These are phyloP conservation scores for Psettodes erumei DNA, from an alignment of 2,113 vertebrate species.

Conservation along the genomic window DNA sequence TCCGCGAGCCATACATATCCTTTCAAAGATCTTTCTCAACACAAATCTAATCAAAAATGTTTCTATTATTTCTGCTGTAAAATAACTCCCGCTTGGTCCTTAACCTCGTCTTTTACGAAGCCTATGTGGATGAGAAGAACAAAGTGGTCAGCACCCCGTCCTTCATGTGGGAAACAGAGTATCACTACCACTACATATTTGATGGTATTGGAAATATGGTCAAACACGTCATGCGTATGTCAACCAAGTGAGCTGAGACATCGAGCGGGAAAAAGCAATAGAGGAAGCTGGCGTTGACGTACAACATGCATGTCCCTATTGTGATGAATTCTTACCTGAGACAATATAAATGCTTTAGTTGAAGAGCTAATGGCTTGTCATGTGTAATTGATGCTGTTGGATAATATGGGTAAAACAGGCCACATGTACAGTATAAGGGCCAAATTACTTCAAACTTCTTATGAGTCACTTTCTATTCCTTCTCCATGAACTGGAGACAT, in stretches of 20 bases:
- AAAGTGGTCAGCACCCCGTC: slow-evolving; percentile 82
- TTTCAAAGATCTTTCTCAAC: slow-evolving; percentile 53
- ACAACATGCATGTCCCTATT: slow-evolving; percentile 39
- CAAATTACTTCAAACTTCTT: too few species aligned
- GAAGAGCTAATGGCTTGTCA: slow-evolving; percentile 30
- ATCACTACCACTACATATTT: slow-evolving; percentile 82
- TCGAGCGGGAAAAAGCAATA: slow-evolving; percentile 18
- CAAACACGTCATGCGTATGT: slow-evolving; percentile 81
- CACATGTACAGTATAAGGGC: not conserved
- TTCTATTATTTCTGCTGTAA: not conserved
- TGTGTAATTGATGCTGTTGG: slow-evolving; percentile 16
- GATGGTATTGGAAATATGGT: slow-evolving; percentile 84
- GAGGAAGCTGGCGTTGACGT: slow-evolving; percentile 17
- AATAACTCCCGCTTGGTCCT: slow-evolving; percentile 45
- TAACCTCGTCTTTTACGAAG: slow-evolving; percentile 74
- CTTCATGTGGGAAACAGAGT: slow-evolving; percentile 85
- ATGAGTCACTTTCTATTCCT: not conserved
- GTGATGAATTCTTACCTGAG: slow-evolving; percentile 35
- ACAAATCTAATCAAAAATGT: not conserved
- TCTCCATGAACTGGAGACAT: not conserved
- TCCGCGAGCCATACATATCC: slow-evolving; percentile 82
- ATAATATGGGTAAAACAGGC: not conserved
- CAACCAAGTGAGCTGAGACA: slow-evolving; percentile 68
- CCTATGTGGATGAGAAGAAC: slow-evolving; percentile 82
- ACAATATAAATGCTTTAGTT: slow-evolving; percentile 51